These are phyloP conservation scores for Sinonovacula constricta DNA, from an alignment of 1,140 invertebrate species.

Conservation along the genomic window DNA sequence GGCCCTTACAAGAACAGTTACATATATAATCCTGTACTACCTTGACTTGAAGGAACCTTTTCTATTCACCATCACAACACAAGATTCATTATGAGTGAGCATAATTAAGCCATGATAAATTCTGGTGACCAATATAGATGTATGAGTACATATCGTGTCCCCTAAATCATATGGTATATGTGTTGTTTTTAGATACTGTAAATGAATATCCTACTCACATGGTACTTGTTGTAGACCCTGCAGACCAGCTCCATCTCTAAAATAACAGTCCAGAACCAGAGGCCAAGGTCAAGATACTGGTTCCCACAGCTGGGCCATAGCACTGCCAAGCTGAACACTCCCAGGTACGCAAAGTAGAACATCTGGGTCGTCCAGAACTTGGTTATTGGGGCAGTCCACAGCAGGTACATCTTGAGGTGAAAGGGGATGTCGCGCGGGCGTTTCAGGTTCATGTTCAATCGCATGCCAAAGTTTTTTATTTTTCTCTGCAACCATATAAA, in stretches of 20 bases:
- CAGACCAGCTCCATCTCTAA: slow-evolving; percentile 71
- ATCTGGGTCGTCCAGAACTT: slow-evolving; percentile 77
- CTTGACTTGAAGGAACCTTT: too few relatives aligned
- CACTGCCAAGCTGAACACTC: slow-evolving; percentile 76
- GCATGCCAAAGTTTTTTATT: not conserved
- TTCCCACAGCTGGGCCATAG: slow-evolving; percentile 79
- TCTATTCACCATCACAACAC: too few relatives aligned
- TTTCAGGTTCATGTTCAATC: slow-evolving; percentile 16
- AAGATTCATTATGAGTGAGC: too few relatives aligned
- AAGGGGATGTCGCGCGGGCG: slow-evolving; percentile 50
- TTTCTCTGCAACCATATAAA: slow-evolving; percentile 13
- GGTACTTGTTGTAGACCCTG: slow-evolving; percentile 67
- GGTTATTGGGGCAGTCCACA: slow-evolving; percentile 77
- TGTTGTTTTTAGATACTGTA: too few relatives aligned
- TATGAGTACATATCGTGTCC: too few relatives aligned
- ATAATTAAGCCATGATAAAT: too few relatives aligned
- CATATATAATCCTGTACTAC: too few relatives aligned
- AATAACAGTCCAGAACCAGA: slow-evolving; percentile 76
- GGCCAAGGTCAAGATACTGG: slow-evolving; percentile 70
- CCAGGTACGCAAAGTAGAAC: slow-evolving; percentile 78
- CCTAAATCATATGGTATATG: too few relatives aligned
- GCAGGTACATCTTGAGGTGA: slow-evolving; percentile 67
- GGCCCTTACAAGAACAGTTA: too few relatives aligned
- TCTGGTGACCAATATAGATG: too few relatives aligned
- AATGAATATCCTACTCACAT: slow-evolving; percentile 65